A percentile compares a stretch with the other conserved stretches of the same genome.
These are phyloP conservation scores for Limonius californicus DNA, from an alignment of 1,140 invertebrate species.

Conservation along the genomic window DNA sequence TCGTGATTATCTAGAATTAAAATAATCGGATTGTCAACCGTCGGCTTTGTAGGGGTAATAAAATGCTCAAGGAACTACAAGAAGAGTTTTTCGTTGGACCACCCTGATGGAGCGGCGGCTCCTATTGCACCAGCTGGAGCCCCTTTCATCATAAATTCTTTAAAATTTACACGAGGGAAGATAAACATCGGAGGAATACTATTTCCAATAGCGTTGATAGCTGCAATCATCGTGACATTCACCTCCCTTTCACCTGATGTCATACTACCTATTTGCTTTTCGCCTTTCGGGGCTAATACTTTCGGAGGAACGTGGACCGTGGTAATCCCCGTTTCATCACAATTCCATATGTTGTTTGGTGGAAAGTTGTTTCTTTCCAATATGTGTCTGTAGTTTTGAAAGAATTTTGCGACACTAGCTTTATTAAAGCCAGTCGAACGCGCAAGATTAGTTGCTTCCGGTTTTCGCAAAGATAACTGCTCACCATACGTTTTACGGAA, in stretches of 20 bases:
- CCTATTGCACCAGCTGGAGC: conserved; percentile 43
- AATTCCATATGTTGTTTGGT: conserved; percentile 33
- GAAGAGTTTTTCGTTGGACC: conserved; percentile 40
- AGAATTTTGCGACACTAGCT: conserved; percentile 30
- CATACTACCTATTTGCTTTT: conserved; percentile 9
- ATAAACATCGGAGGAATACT: conserved; percentile 30
- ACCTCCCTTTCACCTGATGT: conserved; percentile 31
- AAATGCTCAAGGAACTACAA: conserved; percentile 42
- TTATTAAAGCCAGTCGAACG: conserved; percentile 34
- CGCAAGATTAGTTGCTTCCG: conserved; percentile 29
- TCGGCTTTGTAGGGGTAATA: conserved; percentile 32
- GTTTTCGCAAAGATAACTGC: conserved; percentile 33
- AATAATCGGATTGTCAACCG: too few species aligned
- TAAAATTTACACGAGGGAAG: conserved; percentile 42
- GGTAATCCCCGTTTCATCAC: conserved; percentile 42
- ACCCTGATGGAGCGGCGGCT: conserved; percentile 35
- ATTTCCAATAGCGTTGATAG: conserved; percentile 20
- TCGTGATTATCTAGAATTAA: conserved; percentile 17
- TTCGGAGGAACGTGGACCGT: conserved; percentile 40
- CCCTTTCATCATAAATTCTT: conserved; percentile 41
- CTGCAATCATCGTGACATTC: conserved; percentile 41
- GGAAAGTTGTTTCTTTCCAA: background rate
- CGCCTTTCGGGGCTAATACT: conserved; percentile 28
- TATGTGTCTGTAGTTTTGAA: conserved; percentile 17
- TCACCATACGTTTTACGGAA: conserved; percentile 24